Conservation (phyloP, 2,888 invertebrate species). For the Alloscopus bannaensis region DNA sequence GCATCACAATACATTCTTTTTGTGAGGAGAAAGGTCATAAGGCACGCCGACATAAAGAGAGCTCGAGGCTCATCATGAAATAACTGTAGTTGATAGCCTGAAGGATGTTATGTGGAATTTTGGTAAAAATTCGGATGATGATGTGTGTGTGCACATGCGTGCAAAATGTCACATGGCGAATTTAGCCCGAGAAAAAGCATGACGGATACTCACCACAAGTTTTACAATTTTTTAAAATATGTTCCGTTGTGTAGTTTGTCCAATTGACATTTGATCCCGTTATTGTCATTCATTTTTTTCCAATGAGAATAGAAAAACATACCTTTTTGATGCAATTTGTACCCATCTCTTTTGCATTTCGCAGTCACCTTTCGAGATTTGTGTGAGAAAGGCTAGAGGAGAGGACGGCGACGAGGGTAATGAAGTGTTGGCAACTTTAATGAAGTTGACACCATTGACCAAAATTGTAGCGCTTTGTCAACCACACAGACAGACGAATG, state of each 20-base stretch:
- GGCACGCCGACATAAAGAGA: background rate
- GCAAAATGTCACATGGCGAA: conserved; percentile 14
- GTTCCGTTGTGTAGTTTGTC: background rate
- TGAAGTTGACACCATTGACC: conserved; percentile 27
- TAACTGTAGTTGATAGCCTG: conserved; percentile 30
- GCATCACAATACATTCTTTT: background rate
- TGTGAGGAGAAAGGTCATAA: conserved; percentile 10
- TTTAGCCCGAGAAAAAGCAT: background rate
- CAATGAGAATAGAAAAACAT: background rate
- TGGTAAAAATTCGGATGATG: too few species aligned
- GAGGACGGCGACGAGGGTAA: background rate
- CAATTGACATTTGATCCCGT: conserved; percentile 7
- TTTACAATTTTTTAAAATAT: background rate
- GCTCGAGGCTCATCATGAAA: conserved; percentile 1
- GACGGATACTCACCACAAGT: background rate
- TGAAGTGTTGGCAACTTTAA: too few species aligned
- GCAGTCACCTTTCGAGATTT: too few species aligned
- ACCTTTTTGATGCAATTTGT: background rate
- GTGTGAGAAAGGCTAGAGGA: background rate
- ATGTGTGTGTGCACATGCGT: conserved; percentile 13
- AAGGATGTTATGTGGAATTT: conserved; percentile 12
- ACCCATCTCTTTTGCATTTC: background rate
- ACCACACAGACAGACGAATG: background rate
- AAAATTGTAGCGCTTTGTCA: conserved; percentile 17
- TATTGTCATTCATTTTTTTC: background rate